Evolutionary conservation across 2,797 vertebrate genomes (phyloP), one percentile per base, ranked within the genome.

Genomic region (Avahi laniger): DNA sequence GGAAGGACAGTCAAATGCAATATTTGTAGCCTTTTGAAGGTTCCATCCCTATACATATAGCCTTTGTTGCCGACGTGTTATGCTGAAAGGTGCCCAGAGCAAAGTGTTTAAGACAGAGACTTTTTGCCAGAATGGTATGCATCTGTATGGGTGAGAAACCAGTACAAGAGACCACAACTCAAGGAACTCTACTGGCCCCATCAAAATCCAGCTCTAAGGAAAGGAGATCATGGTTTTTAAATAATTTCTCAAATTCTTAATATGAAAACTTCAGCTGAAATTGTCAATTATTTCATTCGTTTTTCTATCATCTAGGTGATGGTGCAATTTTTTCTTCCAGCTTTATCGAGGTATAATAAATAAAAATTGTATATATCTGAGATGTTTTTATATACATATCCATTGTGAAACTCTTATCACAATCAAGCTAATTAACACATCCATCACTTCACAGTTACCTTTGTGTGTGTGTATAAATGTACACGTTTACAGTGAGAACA

Each of bases 21-120:
- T 93, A 96, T 94, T 95, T 95, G 89, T 91, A 97, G 75, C 52
- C 41, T 85, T 91, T 61, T 69, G 52, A 73, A 94, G 20, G 30
- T 85, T 63, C 22, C 86, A 84, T 80, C 13, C 43, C 41, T 61
- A 84, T 61, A 52, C 11, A 57, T 28, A 91, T 52, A 89, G 50
- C 52, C 59, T 46, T 93, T 96, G 54, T 80, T 92, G 63, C 79
- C 80, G 72, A 61, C 43, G 43, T 88, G 52, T 84, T 93, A 13
- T 70, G 50, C 54, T 95, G 67, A 79, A 96, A 94, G 81, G 41
- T 80, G 52, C 63, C 84, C 81, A 81, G 28, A 93, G 26, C 13
- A 81, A 84, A 65, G n/a, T 35, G 12, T 43, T 96, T 57, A 89
- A 89, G 61, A 80, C 22, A 88, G 52, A 73, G 69, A 4, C 11